phyloP scores from a whole-genome alignment of 2,113 vertebrate genomes.

The Columbina picui region DNA sequence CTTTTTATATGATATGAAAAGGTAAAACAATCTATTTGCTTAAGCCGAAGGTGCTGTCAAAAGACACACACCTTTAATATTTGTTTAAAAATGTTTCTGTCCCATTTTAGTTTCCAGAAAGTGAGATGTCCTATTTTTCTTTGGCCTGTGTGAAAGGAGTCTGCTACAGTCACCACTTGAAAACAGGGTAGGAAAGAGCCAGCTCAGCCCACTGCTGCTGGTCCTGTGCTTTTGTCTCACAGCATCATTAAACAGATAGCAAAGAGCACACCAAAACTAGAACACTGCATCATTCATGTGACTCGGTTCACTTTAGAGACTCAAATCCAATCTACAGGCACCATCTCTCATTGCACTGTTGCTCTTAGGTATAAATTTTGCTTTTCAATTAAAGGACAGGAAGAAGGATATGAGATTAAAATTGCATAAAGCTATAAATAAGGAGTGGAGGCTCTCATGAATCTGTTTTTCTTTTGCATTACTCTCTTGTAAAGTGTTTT shows the following conservation, averaged over 20 bases:
- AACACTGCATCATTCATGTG: background rate
- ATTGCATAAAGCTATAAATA: conserved; percentile 58
- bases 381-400: conserved; percentile 5
- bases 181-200: background rate
- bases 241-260: conserved; percentile 41
- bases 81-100: background rate
- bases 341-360: conserved; percentile 28
- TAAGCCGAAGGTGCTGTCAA: background rate
- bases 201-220: background rate
- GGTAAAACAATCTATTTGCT: background rate
- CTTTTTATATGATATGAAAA: background rate
- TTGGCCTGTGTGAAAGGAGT: background rate
- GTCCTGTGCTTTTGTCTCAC: conserved; percentile 23
- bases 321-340: conserved; percentile 10
- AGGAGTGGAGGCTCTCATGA: background rate
- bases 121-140: background rate
- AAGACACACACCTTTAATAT: background rate
- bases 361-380: conserved; percentile 35
- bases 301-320: background rate
- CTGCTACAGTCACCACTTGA: background rate
- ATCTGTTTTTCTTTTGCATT: background rate
- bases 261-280: conserved; percentile 26
- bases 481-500: conserved; percentile 2
- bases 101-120: conserved; percentile 25
- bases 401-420: background rate